Evolutionary conservation across 2,113 vertebrate genomes (phyloP), one percentile per base, ranked within the genome.

Genomic region (Ceyx margarethae): DNA sequence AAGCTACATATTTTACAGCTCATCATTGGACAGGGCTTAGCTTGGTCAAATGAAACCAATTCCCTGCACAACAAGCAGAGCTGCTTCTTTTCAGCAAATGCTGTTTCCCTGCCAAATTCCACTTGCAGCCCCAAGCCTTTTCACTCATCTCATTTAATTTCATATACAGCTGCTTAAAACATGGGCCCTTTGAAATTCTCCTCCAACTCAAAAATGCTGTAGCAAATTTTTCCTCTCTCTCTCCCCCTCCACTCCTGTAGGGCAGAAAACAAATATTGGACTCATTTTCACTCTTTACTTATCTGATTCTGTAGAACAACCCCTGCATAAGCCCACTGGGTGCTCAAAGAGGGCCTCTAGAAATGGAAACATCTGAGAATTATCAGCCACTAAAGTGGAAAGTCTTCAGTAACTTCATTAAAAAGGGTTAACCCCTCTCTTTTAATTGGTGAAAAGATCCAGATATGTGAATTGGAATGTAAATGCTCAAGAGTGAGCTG

Each of bases 1-100:
- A 93, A 81, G 57, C 87, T 87, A 66, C 62, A 62, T 89, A 82
- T 87, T 91, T 93, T 89, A 79, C 61, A 85, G 51, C 50, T 91
- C 65, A n/a, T 83, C 51, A 83, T 95, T 53, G 89, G 67, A 69
- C 89, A 94, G 67, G 68, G 68, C 57, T 72, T 86, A 82, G 53
- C 46, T 78, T 64, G 48, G 68, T 78, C 73, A 78, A 75, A 88
- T 81, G 54, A 94, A 93, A 50, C 53, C 61, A 81, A 74, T 90
- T 88, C 57, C 48, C 80, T 3, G 7, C 62, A 81, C 68, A 91
- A 81, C 35, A 90, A 75, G 69, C 43, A 64, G 15, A 85, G 65
- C 60, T 85, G 61, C 48, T 78, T 87, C 76, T 84, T 90, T 80
- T 84, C 73, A 90, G 74, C 9, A 91, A 87, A 69, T 15, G 45